Evolutionary conservation across 2,797 vertebrate species (phyloP), one percentile per base, ranked within the genome.

Genomic region (Enteromius fasciolatus): DNA sequence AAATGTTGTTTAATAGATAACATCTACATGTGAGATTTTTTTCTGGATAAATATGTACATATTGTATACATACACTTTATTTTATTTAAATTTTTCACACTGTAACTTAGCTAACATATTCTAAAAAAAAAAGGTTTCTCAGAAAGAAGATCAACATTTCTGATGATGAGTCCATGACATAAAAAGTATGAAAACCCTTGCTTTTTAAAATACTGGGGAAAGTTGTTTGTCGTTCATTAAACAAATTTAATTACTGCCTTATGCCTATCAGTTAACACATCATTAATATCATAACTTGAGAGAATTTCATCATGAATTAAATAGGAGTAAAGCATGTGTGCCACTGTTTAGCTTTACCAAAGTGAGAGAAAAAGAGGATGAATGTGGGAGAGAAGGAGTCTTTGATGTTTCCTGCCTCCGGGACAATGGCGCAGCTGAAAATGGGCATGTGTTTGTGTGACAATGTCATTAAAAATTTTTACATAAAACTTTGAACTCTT

Each of bases 401-500:
- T 83, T 39, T 84, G 74, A 81, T 86, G 64, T 31, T 36, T 46
- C 20, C 20, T 31, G 39, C 82, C 82, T 88, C 59, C 80, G 86
- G 78, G 78, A 81, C 48, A 80, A 63, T 48, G 85, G 48, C 76
- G 23, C 66, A 73, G 33, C 82, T 73, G 39, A 52, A 54, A 75
- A 39, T 59, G 28, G 50, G 14, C 33, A 39, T 52, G 63, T 69
- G 61, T 75, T 48, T 50, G 36, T 76, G 17, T 59, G 50, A 61
- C 20, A 52, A 25, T 74, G 39, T 28, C 23, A 48, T 75, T 39
- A 33, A 61, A 33, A 20, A 23, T 68, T 12, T 68, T 80, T 18
- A 23, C 73, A 73, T 54, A 3, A 63, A 76, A 59, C 74, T 84
- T 41, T 81, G 18, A 63, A 50, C 61, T 33, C 23, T 77, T 93